These are phyloP conservation scores for Marisa cornuarietis DNA, from an alignment of 1,140 invertebrate genomes.

Conservation along the genomic window DNA sequence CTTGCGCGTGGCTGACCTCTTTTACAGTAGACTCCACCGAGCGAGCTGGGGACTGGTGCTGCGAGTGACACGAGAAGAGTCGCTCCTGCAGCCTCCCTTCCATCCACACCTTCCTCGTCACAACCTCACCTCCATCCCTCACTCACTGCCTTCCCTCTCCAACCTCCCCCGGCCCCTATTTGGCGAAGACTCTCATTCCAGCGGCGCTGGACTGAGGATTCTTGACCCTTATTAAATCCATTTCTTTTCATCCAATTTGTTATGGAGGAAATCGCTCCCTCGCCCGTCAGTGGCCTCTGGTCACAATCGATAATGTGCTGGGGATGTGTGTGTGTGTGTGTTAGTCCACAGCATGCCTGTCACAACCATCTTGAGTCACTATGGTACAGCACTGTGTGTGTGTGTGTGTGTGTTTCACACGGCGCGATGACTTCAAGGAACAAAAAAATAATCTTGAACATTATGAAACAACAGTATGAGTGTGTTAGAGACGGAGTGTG, in stretches of 20 bases:
- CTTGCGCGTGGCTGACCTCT: not conserved
- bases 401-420: too few relatives aligned
- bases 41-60: not conserved
- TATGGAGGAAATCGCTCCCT: slow-evolving; percentile 1
- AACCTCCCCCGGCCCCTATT: not conserved
- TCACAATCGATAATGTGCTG: not conserved
- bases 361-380: too few relatives aligned
- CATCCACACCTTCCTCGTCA: not conserved
- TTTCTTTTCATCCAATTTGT: slow-evolving; percentile 18
- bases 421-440: too few relatives aligned
- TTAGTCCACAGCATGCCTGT: too few relatives aligned
- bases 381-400: too few relatives aligned
- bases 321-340: not conserved
- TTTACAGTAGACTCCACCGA: too few relatives aligned
- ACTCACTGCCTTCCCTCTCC: not conserved
- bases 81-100: too few relatives aligned
- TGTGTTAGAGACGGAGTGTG: too few relatives aligned
- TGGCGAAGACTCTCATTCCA: not conserved
- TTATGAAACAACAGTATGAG: too few relatives aligned
- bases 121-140: not conserved
- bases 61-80: not conserved
- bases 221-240: slow-evolving; percentile 18
- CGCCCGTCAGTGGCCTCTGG: not conserved
- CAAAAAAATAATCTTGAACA: too few relatives aligned
- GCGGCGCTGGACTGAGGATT: not conserved